phyloP scores from a whole-genome alignment of 2,113 vertebrate genomes.

The Melanerpes formicivorus region DNA sequence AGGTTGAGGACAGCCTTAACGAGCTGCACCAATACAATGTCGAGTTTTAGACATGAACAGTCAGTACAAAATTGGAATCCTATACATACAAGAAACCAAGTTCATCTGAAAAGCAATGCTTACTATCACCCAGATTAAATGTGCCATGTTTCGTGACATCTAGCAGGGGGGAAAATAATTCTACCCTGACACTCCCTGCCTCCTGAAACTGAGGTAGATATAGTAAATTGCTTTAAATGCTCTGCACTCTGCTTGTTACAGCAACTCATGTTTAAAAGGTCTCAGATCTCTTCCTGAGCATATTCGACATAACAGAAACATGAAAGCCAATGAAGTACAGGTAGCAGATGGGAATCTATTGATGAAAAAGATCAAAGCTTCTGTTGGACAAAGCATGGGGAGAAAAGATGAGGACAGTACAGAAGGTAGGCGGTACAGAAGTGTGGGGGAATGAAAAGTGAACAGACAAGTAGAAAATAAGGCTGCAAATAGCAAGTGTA shows the following conservation, averaged over 20 bases:
- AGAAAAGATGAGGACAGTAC: neutral
- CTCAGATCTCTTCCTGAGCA: neutral
- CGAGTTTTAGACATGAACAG: neutral
- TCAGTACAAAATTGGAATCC: neutral
- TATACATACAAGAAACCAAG: neutral
- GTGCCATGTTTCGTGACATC: neutral
- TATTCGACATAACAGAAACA: neutral
- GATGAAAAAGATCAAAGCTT: constrained; percentile 22
- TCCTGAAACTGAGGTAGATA: neutral
- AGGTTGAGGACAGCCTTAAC: neutral
- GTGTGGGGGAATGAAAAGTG: neutral
- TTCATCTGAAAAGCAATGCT: neutral
- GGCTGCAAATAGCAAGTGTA: neutral
- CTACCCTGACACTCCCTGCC: neutral
- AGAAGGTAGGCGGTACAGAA: neutral
- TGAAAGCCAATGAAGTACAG: neutral
- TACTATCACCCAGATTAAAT: neutral
- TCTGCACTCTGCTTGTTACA: neutral
- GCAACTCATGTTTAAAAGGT: constrained; percentile 16
- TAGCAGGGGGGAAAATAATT: neutral
- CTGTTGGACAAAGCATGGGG: neutral
- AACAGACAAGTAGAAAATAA: neutral
- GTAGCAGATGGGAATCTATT: neutral
- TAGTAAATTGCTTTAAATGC: neutral
- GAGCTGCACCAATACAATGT: neutral